Conservation (phyloP, 2,113 vertebrate genomes). For the Lamprotornis superbus region DNA sequence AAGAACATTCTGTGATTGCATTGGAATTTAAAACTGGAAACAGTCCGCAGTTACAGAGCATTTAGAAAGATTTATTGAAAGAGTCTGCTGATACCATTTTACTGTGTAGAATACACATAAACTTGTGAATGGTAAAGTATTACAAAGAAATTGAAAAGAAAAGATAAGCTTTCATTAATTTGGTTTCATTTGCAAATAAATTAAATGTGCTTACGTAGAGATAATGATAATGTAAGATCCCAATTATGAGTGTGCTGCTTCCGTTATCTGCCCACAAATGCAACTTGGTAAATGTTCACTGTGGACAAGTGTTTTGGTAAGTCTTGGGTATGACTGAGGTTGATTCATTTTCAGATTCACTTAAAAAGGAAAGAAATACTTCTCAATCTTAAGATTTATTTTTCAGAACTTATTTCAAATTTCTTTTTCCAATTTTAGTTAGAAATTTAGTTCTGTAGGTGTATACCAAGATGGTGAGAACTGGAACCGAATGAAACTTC, state of each 20-base stretch:
- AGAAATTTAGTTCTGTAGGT: background rate
- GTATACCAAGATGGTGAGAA: background rate
- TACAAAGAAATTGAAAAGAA: background rate
- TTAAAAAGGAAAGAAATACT: background rate
- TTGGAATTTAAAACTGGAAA: background rate
- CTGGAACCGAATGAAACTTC: background rate
- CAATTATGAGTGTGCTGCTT: background rate
- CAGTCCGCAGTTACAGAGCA: background rate
- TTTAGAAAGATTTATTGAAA: background rate
- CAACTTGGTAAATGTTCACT: background rate
- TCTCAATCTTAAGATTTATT: background rate
- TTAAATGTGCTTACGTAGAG: background rate
- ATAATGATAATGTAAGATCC: background rate
- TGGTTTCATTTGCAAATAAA: background rate
- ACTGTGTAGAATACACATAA: background rate
- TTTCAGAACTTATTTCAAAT: background rate
- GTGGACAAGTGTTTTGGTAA: background rate
- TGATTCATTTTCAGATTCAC: background rate
- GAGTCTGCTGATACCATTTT: background rate
- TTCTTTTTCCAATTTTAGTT: background rate
- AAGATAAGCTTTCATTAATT: background rate
- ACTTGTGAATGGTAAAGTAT: background rate
- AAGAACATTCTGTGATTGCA: background rate
- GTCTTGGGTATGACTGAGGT: background rate
- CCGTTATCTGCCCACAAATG: background rate